These are phyloP conservation scores for Steinernema scapterisci DNA, from an alignment of 2,888 invertebrate species.

Conservation along the genomic window DNA sequence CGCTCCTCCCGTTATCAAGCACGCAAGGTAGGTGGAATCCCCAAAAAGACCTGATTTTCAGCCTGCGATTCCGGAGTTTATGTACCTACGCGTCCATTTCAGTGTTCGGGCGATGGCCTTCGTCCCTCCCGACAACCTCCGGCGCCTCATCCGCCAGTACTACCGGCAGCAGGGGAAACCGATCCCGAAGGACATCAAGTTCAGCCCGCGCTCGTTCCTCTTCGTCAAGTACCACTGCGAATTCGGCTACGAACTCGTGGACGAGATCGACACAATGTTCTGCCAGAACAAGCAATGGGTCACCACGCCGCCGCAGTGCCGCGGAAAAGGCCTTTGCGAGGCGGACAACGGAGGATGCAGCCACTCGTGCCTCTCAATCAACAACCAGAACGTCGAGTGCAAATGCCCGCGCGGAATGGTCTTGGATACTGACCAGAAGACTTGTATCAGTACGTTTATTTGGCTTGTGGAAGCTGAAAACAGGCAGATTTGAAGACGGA, in stretches of 20 bases:
- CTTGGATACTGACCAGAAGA: slow-evolving; percentile 58
- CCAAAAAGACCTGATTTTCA: not conserved
- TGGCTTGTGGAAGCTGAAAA: not conserved
- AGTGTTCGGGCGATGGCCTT: slow-evolving; percentile 67
- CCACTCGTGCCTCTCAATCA: slow-evolving; percentile 61
- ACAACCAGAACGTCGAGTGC: slow-evolving; percentile 62
- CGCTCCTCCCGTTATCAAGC: slow-evolving; percentile 60
- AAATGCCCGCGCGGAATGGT: slow-evolving; percentile 64
- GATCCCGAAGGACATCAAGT: slow-evolving; percentile 55
- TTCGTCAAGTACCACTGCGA: slow-evolving; percentile 67
- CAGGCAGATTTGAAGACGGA: not conserved
- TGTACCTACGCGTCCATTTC: slow-evolving; percentile 36
- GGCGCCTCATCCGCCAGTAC: slow-evolving; percentile 64
- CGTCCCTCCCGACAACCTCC: slow-evolving; percentile 65
- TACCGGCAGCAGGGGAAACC: slow-evolving; percentile 63
- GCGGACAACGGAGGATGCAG: slow-evolving; percentile 65
- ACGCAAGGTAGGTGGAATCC: slow-evolving; percentile 59
- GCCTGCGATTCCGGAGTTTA: not conserved
- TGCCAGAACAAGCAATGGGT: slow-evolving; percentile 65
- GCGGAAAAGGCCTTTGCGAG: slow-evolving; percentile 61
- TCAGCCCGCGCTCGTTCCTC: slow-evolving; percentile 55
- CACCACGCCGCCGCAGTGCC: slow-evolving; percentile 58
- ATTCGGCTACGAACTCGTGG: slow-evolving; percentile 64
- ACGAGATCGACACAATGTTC: slow-evolving; percentile 66
- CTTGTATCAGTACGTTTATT: slow-evolving; percentile 58